These are phyloP conservation scores for Thunnus maccoyii DNA, from an alignment of 2,113 vertebrate genomes.

Conservation along the genomic window DNA sequence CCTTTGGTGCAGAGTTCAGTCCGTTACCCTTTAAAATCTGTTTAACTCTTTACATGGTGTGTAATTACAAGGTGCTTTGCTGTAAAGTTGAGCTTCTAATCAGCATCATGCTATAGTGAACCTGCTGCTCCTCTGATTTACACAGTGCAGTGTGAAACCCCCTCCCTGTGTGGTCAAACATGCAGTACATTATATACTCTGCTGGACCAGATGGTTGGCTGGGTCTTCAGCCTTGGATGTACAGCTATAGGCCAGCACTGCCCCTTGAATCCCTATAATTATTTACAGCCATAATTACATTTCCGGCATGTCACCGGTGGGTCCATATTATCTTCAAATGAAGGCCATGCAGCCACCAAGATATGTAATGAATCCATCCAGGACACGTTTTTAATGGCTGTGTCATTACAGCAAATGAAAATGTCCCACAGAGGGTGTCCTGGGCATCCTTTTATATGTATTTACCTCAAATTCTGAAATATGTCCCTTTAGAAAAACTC, in stretches of 20 bases:
- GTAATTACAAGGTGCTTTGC: slow-evolving; percentile 50
- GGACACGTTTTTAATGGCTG: not conserved
- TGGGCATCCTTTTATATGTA: too few species aligned
- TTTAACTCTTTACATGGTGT: slow-evolving; percentile 12
- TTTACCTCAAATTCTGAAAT: too few species aligned
- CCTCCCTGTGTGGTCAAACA: slow-evolving; percentile 66
- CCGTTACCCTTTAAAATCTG: slow-evolving; percentile 17
- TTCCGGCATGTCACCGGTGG: slow-evolving; percentile 29
- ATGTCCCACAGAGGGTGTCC: too few species aligned
- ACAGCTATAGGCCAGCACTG: slow-evolving; percentile 44
- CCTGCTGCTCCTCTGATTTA: slow-evolving; percentile 25
- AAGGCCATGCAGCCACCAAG: slow-evolving; percentile 22
- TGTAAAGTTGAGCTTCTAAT: slow-evolving; percentile 65
- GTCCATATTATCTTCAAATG: slow-evolving; percentile 22
- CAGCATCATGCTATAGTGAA: slow-evolving; percentile 31
- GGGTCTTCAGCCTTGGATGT: slow-evolving; percentile 50
- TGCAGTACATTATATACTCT: slow-evolving; percentile 9
- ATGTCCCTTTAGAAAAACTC: too few species aligned
- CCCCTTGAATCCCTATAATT: slow-evolving; percentile 55
- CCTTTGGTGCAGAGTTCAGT: not conserved
- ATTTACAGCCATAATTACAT: slow-evolving; percentile 59
- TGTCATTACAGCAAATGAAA: too few species aligned
- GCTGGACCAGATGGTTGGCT: slow-evolving; percentile 54
- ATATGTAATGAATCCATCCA: not conserved
- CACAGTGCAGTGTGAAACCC: not conserved